Evolutionary conservation across 2,113 vertebrate species (phyloP), one percentile per base, ranked within the genome.

Genomic region (Tychaedon coryphoeus): DNA sequence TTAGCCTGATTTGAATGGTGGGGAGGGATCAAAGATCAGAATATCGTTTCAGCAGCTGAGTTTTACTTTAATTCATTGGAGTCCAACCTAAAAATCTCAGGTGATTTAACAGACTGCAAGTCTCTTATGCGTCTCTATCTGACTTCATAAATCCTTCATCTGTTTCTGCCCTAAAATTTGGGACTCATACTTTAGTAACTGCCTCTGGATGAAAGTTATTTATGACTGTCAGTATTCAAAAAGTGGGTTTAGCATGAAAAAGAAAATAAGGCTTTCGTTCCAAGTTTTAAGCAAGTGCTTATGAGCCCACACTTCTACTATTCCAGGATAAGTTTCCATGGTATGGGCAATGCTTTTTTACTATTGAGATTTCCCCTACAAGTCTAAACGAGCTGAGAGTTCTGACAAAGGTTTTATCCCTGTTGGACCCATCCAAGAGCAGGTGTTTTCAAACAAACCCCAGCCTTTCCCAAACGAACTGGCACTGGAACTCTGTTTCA

Each of bases 121-220:
- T 73, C 84, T 87, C 76, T 77, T 28, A 25, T 3, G 18, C 40
- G 24, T 72, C 48, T 71, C 40, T 40, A 23, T 75, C 53, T 85
- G 61, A 72, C 54, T 93, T 81, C 77, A 85, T 87, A 89, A 97
- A 95, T 85, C 62, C 89, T 92, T 92, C 70, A 40, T 23, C 6
- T 19, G 5, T 38, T 89, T 82, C 48, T 85, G 53, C 26, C 61
- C 84, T 38, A 61, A 91, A 72, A 18, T 86, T 91, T 67, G 87
- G 77, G 66, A 72, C 61, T 92, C 33, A 17, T 1, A 57, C 40
- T 65, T 72, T 19, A 65, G 45, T 25, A 36, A 53, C 23, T 81
- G 61, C 40, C 65, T 93, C 40, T 61, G 53, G 57, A 92, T 42
- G 33, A 36, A 53, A 80, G 70, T 38, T 78, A 58, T 78, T 84